Conservation (phyloP, 2,888 invertebrate species). For the Heliothis peltigera region DNA sequence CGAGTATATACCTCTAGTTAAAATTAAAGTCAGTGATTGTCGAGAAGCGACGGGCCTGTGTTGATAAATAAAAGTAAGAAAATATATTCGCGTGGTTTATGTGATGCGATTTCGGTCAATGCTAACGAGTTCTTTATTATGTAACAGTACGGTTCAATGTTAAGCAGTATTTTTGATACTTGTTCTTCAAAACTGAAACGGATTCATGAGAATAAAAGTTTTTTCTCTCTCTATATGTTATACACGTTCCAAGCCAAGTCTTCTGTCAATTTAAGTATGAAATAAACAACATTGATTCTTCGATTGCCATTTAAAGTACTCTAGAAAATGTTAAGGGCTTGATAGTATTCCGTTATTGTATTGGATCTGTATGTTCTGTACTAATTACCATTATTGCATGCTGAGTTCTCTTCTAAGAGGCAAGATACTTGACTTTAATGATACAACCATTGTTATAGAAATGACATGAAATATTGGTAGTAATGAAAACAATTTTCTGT, state of each 20-base stretch:
- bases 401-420: not conserved
- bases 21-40: not conserved
- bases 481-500: not conserved
- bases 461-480: not conserved
- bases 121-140: conserved; percentile 49
- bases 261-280: not conserved
- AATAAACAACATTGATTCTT: conserved; percentile 6
- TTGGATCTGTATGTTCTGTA: not conserved
- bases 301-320: conserved; percentile 10
- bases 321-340: conserved; percentile 4
- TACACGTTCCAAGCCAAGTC: no score
- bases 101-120: conserved; percentile 52
- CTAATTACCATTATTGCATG: conserved; percentile 1
- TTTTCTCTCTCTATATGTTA: no score
- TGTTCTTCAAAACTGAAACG: not conserved
- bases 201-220: no score
- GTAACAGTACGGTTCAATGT: conserved; percentile 50
- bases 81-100: conserved; percentile 32
- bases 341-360: conserved; percentile 1
- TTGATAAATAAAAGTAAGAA: conserved; percentile 5
- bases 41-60: not conserved
- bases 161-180: conserved; percentile 16
- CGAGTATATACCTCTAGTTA: no score
- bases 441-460: not conserved
- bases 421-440: not conserved